Conservation (phyloP, 2,888 invertebrate species). For the Mystacides longicornis region DNA sequence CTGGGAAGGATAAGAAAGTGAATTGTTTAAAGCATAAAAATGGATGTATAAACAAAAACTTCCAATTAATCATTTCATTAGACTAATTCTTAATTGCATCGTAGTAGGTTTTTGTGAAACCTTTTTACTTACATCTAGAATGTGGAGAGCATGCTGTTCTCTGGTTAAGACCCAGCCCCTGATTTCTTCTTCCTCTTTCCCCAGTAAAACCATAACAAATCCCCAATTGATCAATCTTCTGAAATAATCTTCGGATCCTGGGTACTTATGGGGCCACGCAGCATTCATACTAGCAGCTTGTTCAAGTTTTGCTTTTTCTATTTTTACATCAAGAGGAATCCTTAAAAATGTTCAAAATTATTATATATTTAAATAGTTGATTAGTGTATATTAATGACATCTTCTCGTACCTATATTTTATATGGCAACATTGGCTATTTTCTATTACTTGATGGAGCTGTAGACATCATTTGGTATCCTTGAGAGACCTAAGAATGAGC, state of each 20-base stretch:
- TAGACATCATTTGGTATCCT: neutral
- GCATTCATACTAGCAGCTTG: constrained; percentile 12
- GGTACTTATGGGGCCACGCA: constrained; percentile 17
- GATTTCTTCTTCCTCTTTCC: constrained; percentile 5
- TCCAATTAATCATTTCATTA: no score
- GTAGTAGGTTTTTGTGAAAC: neutral
- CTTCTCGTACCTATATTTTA: neutral
- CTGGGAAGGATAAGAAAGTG: no score
- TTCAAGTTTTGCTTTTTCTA: neutral
- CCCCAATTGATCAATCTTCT: constrained; percentile 6
- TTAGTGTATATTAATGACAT: neutral
- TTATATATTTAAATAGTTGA: no score
- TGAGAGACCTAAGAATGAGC: neutral
- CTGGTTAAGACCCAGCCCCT: constrained; percentile 16
- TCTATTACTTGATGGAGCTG: no score
- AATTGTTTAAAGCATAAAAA: no score
- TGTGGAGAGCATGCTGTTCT: constrained; percentile 17
- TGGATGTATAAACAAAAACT: no score
- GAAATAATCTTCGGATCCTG: constrained; percentile 18
- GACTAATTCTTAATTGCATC: no score
- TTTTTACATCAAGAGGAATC: neutral
- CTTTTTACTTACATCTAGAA: constrained; percentile 10
- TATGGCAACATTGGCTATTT: no score
- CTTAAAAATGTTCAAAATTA: no score
- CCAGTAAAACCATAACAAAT: neutral